phyloP scores from a whole-genome alignment of 2,888 invertebrate species.

The Loripinus fragilis region DNA sequence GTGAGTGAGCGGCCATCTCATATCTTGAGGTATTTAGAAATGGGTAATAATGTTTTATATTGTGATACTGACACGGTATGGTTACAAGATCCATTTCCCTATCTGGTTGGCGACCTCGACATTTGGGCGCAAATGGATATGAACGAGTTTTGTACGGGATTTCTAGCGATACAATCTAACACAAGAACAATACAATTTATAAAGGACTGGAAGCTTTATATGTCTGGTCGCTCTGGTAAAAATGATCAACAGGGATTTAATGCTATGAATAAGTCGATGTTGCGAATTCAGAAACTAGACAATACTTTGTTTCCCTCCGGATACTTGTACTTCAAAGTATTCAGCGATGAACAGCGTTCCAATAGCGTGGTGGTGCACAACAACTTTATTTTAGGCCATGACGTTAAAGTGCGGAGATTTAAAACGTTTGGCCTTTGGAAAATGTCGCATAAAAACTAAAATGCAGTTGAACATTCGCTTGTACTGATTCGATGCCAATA shows the following conservation, averaged over 20 bases:
- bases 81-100: not conserved
- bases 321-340: not conserved
- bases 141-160: not conserved
- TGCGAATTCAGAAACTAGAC: not conserved
- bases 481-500: too few relatives aligned
- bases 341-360: not conserved
- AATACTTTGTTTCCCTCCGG: not conserved
- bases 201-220: not conserved
- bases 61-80: not conserved
- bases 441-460: too few relatives aligned
- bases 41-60: not conserved
- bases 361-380: not conserved
- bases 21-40: not conserved
- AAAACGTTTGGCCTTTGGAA: too few relatives aligned
- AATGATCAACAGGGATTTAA: not conserved
- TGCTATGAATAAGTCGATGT: not conserved
- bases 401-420: too few relatives aligned
- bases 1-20: not conserved
- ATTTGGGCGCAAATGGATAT: not conserved
- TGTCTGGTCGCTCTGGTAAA: not conserved
- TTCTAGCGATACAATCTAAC: not conserved
- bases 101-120: not conserved
- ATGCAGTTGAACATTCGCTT: too few relatives aligned
- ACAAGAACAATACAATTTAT: not conserved
- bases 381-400: not conserved